Conservation (phyloP, 2,888 invertebrate species). For the Dolichomitus sp. region DNA sequence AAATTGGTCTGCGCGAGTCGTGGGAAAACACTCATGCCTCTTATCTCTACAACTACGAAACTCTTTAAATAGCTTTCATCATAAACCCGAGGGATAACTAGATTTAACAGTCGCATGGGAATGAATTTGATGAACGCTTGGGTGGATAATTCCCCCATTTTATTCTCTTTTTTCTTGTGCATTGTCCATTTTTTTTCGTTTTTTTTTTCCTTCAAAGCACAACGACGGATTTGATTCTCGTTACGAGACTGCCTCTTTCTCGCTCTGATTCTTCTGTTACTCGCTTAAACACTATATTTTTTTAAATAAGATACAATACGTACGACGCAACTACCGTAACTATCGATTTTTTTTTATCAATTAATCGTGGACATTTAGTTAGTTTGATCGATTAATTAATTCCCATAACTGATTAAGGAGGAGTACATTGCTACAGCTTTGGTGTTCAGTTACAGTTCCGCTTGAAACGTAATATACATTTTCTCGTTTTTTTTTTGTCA, state of each 20-base stretch:
- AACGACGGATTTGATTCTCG: slow-evolving; percentile 68
- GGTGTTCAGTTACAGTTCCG: slow-evolving; percentile 85
- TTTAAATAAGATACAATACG: slow-evolving; percentile 54
- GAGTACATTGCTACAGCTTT: slow-evolving; percentile 82
- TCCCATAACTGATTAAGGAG: slow-evolving; percentile 69
- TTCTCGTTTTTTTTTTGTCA: slow-evolving; percentile 19
- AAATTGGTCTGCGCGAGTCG: slow-evolving; percentile 69
- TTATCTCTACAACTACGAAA: slow-evolving; percentile 61
- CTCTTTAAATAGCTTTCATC: slow-evolving; percentile 47
- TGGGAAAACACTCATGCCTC: slow-evolving; percentile 65
- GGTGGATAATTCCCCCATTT: slow-evolving; percentile 6
- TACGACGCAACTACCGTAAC: slow-evolving; percentile 61
- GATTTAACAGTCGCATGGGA: slow-evolving; percentile 59
- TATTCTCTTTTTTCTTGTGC: slow-evolving; percentile 9
- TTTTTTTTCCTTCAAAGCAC: slow-evolving; percentile 59
- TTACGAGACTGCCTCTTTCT: slow-evolving; percentile 48
- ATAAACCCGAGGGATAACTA: slow-evolving; percentile 50
- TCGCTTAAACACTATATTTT: slow-evolving; percentile 56
- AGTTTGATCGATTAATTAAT: slow-evolving; percentile 69
- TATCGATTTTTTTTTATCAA: slow-evolving; percentile 59
- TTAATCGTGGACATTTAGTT: slow-evolving; percentile 67
- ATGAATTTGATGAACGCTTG: slow-evolving; percentile 50
- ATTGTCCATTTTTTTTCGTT: slow-evolving; percentile 2
- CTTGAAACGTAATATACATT: slow-evolving; percentile 68
- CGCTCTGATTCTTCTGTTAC: slow-evolving; percentile 33